Conservation (phyloP, 2,113 vertebrate genomes). For the Siniperca chuatsi region DNA sequence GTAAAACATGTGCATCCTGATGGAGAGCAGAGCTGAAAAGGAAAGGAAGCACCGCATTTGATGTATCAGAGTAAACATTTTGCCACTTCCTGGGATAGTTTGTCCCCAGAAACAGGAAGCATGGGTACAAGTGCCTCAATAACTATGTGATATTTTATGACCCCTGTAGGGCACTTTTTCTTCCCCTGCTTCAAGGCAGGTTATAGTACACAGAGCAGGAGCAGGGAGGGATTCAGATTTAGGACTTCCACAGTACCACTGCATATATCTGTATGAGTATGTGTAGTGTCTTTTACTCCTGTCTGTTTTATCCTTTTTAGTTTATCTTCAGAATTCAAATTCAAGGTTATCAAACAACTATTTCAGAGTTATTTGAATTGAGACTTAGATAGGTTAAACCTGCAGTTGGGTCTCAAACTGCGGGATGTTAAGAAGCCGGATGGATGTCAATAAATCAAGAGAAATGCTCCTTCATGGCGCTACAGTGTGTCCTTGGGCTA, state of each 20-base stretch:
- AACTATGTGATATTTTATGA: constrained; percentile 40
- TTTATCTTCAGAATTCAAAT: constrained; percentile 32
- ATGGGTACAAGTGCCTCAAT: constrained; percentile 23
- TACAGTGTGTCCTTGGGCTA: constrained; percentile 41
- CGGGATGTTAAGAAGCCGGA: neutral
- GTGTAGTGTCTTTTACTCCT: neutral
- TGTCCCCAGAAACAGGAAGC: constrained; percentile 46
- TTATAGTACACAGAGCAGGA: constrained; percentile 22
- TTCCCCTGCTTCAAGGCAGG: constrained; percentile 3
- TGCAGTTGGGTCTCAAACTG: constrained; percentile 9
- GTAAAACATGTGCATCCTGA: constrained; percentile 54
- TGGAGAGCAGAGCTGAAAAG: constrained; percentile 33
- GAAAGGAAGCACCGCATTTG: constrained; percentile 1
- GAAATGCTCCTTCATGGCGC: constrained; percentile 8
- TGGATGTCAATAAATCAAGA: constrained; percentile 44
- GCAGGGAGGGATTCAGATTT: neutral
- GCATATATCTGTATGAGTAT: neutral
- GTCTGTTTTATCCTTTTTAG: neutral
- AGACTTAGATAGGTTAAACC: constrained; percentile 7
- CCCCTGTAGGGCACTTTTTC: constrained; percentile 1
- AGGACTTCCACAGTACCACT: neutral
- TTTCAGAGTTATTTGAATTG: constrained; percentile 6
- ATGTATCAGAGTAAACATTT: constrained; percentile 23
- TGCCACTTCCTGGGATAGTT: constrained; percentile 30
- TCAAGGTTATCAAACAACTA: constrained; percentile 24